Base-by-base conservation (phyloP, 2,113 vertebrate species). In the Myiozetetes cayanensis region DNA sequence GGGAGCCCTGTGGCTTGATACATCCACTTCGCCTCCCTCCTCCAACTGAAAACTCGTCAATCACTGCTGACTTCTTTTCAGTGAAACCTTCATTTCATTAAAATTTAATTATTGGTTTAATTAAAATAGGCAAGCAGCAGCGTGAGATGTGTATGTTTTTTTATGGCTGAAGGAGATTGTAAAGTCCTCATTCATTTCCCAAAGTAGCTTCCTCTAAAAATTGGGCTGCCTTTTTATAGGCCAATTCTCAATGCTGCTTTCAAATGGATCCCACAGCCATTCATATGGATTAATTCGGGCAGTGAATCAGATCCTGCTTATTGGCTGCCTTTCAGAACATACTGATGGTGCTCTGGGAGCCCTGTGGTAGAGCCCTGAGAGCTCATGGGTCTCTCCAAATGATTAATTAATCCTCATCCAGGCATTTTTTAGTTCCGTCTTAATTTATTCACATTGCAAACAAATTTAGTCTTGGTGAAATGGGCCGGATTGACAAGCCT, bases 61-160 rank as follows among this genome's bases (percentile, higher is more conserved):
- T 93, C 94, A 93, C 43, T 82, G 66, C 70, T 11, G 10, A 87
- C 85, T 95, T 80, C 89, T 93, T 87, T 94, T 85, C 89, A 94
- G 96, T 50, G 90, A 97, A 97, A 93, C 68, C 80, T 84, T 92
- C 46, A 39, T 97, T 98, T 98, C 98, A 96, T 97, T 97, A 97
- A 97, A 96, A 96, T 97, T 94, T 97, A 96, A 98, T 97, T 97
- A 97, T 96, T 97, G 97, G 81, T 97, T 98, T 98, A 98, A 98
- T 98, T 98, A 97, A 97, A 97, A 96, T 75, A 93, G 87, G 92
- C 94, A 90, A 95, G 96, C 89, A 93, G 92, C 95, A 96, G 81
- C 81, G 90, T 96, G 90, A 96, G 95, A 95, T 93, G 93, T 68
- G 67, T 91, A 84, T 91, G 91, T 12, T 86, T 96, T 97, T 97